A percentile compares a stretch with the other conserved stretches of the same genome.
phyloP scores from a whole-genome alignment of 2,888 invertebrate genomes.

The Ophion ellenae region DNA sequence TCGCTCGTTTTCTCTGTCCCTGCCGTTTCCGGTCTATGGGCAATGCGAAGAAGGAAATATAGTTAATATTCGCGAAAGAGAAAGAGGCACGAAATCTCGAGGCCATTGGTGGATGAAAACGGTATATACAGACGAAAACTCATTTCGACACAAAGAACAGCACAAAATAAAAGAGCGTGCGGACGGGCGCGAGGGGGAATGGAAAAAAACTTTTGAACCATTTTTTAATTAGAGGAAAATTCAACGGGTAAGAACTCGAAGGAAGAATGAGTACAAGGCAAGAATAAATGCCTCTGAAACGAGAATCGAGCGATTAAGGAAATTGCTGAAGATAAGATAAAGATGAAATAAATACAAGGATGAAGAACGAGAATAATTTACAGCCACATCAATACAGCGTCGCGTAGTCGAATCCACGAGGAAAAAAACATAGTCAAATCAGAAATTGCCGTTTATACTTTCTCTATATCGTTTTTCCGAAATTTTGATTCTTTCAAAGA shows the following conservation, averaged over 20 bases:
- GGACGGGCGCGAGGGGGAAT: background rate
- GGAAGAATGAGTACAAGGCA: too few species aligned
- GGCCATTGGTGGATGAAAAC: slow-evolving; percentile 20
- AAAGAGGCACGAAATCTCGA: slow-evolving; percentile 11
- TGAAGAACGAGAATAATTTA: too few species aligned
- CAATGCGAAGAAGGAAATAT: slow-evolving; percentile 23
- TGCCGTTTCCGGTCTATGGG: slow-evolving; percentile 4
- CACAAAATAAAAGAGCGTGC: background rate
- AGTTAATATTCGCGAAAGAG: slow-evolving; percentile 24
- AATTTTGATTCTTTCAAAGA: too few species aligned
- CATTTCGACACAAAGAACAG: slow-evolving; percentile 22
- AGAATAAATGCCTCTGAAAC: too few species aligned
- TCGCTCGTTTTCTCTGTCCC: background rate
- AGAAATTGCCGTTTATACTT: too few species aligned
- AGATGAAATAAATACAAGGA: background rate
- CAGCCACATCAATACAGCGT: too few species aligned
- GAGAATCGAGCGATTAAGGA: background rate
- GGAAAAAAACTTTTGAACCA: slow-evolving; percentile 26
- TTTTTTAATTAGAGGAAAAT: slow-evolving; percentile 16
- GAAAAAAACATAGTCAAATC: too few species aligned
- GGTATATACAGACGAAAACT: background rate
- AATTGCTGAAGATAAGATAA: background rate
- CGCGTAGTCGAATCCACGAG: too few species aligned
- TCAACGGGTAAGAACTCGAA: background rate
- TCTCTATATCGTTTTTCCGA: too few species aligned